Conservation (phyloP, 2,113 vertebrate species). For the Loxodonta africana region DNA sequence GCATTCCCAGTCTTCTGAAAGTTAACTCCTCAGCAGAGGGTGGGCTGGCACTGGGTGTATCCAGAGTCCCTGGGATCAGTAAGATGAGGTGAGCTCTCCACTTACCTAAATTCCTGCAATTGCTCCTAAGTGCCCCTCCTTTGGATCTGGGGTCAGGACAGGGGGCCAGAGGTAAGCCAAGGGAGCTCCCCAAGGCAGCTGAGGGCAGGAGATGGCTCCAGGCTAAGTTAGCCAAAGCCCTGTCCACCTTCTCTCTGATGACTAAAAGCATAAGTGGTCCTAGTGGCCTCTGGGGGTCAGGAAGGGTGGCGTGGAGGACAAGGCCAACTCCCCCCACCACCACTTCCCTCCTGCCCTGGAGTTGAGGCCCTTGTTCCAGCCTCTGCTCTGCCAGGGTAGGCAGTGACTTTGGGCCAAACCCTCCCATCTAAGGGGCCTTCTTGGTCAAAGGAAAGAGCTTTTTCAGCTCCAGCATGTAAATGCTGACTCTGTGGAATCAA, state of each 20-base stretch:
- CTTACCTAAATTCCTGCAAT: not conserved
- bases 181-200: not conserved
- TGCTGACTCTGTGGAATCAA: not conserved
- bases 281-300: not conserved
- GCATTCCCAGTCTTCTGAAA: not conserved
- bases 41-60: too few relatives aligned
- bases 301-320: not conserved
- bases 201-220: not conserved
- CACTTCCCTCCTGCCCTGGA: not conserved
- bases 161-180: too few relatives aligned
- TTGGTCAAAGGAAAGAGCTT: not conserved
- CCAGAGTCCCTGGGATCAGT: not conserved
- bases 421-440: not conserved
- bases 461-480: conserved; percentile 1
- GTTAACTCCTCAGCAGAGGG: not conserved
- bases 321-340: not conserved
- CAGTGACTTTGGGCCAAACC: not conserved
- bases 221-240: not conserved
- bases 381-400: not conserved
- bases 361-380: not conserved
- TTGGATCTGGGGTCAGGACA: not conserved
- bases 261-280: not conserved
- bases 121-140: not conserved
- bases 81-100: not conserved
- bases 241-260: not conserved